Evolutionary conservation across 2,113 vertebrate species (phyloP).

Genomic region (Austrofundulus limnaeus): DNA sequence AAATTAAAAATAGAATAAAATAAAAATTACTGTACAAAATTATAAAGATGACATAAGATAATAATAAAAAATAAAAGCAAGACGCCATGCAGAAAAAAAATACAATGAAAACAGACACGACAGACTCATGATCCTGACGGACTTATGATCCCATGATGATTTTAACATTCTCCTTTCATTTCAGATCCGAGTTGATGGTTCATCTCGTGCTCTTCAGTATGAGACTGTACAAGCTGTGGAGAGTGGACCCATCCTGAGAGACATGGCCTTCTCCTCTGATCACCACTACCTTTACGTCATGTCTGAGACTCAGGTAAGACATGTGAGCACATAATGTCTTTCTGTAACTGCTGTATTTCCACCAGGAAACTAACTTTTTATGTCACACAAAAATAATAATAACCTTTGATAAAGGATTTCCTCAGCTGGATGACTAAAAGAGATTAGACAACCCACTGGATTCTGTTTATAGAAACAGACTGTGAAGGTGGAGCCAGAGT

Average conservation of each 20-base stretch:
- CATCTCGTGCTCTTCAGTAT: slow-evolving; percentile 86
- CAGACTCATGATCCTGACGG: no score
- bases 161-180: slow-evolving; percentile 11
- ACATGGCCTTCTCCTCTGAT: slow-evolving; percentile 95
- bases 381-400: slow-evolving; percentile 33
- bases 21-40: no score
- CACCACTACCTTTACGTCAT: slow-evolving; percentile 93
- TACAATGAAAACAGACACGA: no score
- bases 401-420: slow-evolving; percentile 41
- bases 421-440: slow-evolving; percentile 31
- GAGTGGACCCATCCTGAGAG: slow-evolving; percentile 86
- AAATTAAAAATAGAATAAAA: no score
- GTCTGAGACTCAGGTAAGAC: slow-evolving; percentile 94
- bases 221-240: slow-evolving; percentile 93
- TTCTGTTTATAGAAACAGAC: slow-evolving; percentile 31
- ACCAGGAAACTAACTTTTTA: slow-evolving; percentile 39
- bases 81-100: no score
- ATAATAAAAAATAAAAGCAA: no score
- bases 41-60: no score
- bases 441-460: slow-evolving; percentile 40
- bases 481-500: slow-evolving; percentile 30
- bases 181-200: slow-evolving; percentile 93
- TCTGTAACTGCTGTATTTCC: slow-evolving; percentile 12
- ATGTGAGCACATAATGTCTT: slow-evolving; percentile 2
- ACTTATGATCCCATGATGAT: no score